Percentiles rank a stretch among this genome's conserved stretches.
Conservation (phyloP, 2,888 invertebrate genomes). For the Erebia ligea region DNA sequence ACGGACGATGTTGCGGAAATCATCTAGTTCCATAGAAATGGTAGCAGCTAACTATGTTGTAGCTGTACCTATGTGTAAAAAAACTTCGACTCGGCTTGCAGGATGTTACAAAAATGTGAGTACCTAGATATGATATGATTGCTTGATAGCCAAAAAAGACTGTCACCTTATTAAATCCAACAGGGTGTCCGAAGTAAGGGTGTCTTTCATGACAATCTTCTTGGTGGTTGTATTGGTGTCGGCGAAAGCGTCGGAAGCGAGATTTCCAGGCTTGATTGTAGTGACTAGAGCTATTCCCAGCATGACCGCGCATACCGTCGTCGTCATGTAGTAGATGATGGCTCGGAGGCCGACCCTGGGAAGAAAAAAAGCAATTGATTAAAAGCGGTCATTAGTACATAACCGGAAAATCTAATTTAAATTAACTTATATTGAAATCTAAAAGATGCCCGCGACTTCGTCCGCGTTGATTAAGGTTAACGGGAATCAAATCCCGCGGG, state of each 20-base stretch:
- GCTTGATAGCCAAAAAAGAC: conserved; percentile 1
- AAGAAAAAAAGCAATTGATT: conserved; percentile 4
- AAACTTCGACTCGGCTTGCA: no score
- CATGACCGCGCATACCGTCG: conserved; percentile 95
- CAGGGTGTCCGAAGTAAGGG: conserved; percentile 94
- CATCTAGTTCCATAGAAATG: no score
- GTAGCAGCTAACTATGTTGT: no score
- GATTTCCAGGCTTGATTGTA: conserved; percentile 92
- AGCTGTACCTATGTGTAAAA: no score
- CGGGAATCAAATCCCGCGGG: no score
- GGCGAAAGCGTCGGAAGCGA: conserved; percentile 61
- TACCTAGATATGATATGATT: no score
- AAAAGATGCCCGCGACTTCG: no score
- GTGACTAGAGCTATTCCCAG: conserved; percentile 95
- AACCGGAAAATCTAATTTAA: no score
- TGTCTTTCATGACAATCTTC: conserved; percentile 77
- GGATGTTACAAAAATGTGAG: no score
- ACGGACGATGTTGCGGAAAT: no score
- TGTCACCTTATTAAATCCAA: conserved; percentile 94
- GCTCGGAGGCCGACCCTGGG: conserved; percentile 88
- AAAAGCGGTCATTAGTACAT: not conserved
- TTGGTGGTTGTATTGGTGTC: conserved; percentile 77
- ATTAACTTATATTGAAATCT: no score
- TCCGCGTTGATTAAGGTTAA: no score
- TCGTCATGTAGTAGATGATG: conserved; percentile 94